Evolutionary conservation across 2,888 invertebrate genomes (phyloP).

Genomic region (Polydesmus complanatus): DNA sequence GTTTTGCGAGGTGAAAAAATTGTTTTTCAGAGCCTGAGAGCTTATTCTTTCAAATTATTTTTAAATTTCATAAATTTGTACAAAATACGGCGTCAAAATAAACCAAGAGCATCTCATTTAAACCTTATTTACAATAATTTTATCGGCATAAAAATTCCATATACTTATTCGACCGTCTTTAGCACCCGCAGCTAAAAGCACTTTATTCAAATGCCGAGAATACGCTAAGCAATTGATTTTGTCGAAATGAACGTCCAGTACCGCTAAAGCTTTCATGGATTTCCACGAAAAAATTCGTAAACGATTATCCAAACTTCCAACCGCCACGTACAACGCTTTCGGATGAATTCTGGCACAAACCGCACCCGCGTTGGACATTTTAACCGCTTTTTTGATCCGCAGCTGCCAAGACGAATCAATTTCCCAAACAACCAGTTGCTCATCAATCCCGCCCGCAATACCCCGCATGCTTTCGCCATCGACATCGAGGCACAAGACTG

Average conservation of each 20-base stretch:
- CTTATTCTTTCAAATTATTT: too few relatives aligned
- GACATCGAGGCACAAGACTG: slow-evolving; percentile 13
- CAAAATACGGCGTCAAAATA: too few relatives aligned
- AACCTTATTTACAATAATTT: too few relatives aligned
- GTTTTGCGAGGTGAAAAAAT: too few relatives aligned
- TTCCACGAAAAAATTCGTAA: slow-evolving; percentile 23
- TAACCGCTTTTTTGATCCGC: neutral
- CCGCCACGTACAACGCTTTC: slow-evolving; percentile 21
- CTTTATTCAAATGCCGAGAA: neutral
- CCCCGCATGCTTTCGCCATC: slow-evolving; percentile 7
- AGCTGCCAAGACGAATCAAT: neutral
- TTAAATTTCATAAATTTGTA: too few relatives aligned
- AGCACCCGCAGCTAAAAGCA: slow-evolving; percentile 10
- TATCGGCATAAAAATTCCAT: slow-evolving; percentile 18
- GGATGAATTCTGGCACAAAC: slow-evolving; percentile 20
- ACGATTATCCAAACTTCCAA: slow-evolving; percentile 21
- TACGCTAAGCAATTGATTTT: slow-evolving; percentile 19
- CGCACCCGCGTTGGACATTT: slow-evolving; percentile 20
- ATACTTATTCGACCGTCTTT: slow-evolving; percentile 15
- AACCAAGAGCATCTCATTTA: too few relatives aligned
- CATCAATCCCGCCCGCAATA: slow-evolving; percentile 7
- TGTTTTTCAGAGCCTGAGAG: too few relatives aligned
- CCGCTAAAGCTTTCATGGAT: slow-evolving; percentile 21
- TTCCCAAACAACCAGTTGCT: slow-evolving; percentile 1
- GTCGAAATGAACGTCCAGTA: slow-evolving; percentile 20